Percentiles rank a stretch among this genome's conserved stretches.
Conservation (phyloP, 2,113 vertebrate genomes). For the Hypanus sabinus region DNA sequence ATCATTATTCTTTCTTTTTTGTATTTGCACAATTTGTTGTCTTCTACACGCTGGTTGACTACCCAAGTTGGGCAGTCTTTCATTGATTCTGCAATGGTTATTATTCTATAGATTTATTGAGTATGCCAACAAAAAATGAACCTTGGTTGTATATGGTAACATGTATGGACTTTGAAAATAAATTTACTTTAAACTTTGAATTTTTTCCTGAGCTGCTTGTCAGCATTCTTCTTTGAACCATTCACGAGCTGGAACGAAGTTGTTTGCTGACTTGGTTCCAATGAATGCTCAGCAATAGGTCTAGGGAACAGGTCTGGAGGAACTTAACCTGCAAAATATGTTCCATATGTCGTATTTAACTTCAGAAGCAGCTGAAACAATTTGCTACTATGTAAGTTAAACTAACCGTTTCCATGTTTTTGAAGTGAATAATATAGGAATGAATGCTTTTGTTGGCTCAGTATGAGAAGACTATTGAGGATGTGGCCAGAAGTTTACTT, state of each 20-base stretch:
- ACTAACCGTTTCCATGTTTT: neutral
- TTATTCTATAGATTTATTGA: too few species aligned
- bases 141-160: too few species aligned
- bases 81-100: too few species aligned
- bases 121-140: too few species aligned
- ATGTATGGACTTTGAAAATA: too few species aligned
- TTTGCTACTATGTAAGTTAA: neutral
- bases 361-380: neutral
- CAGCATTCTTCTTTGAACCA: neutral
- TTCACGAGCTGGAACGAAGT: conserved; percentile 10
- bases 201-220: neutral
- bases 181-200: too few species aligned
- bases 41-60: too few species aligned
- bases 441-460: neutral
- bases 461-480: neutral
- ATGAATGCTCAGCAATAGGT: neutral
- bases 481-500: neutral
- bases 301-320: neutral
- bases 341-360: conserved; percentile 11
- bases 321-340: conserved; percentile 1
- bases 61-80: too few species aligned
- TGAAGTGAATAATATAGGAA: neutral
- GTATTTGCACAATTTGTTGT: too few species aligned
- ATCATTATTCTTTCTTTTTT: too few species aligned
- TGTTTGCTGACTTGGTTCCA: conserved; percentile 19